phyloP scores from a whole-genome alignment of 2,113 vertebrate species.

The Actenoides lindsayi region DNA sequence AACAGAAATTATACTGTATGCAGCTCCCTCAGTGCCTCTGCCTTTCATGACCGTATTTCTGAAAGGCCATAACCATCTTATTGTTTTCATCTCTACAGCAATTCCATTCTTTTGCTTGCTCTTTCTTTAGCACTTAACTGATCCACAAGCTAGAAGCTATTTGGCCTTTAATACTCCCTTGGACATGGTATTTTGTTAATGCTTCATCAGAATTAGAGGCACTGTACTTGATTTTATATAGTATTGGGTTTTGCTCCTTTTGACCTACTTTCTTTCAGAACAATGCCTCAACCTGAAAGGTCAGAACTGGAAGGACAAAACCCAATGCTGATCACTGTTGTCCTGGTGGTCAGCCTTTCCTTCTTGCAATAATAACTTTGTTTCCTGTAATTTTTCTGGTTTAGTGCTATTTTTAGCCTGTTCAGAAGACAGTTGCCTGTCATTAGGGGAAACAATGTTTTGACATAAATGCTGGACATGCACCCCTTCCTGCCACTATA shows the following conservation, averaged over 20 bases:
- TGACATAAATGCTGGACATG: neutral
- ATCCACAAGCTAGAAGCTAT: slow-evolving; percentile 25
- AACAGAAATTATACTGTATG: neutral
- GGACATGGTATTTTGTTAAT: slow-evolving; percentile 18
- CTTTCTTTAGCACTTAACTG: slow-evolving; percentile 32
- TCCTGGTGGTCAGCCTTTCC: neutral
- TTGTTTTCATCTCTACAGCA: neutral
- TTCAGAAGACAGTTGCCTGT: neutral
- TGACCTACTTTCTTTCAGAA: neutral
- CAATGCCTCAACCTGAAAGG: slow-evolving; percentile 9
- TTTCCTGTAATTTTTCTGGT: neutral
- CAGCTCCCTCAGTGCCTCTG: neutral
- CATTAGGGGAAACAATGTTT: neutral
- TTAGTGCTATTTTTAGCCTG: neutral
- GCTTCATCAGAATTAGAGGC: slow-evolving; percentile 12
- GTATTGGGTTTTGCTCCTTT: neutral
- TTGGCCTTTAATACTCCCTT: slow-evolving; percentile 19
- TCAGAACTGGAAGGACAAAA: neutral
- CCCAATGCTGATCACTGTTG: neutral
- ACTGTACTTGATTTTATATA: neutral
- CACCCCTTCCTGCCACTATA: neutral
- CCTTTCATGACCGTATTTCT: neutral
- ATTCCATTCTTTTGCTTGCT: slow-evolving; percentile 3
- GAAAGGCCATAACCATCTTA: neutral
- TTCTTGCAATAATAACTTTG: neutral